Evolutionary conservation across 2,797 vertebrate species (phyloP).

Genomic region (Myotis findleyi): DNA sequence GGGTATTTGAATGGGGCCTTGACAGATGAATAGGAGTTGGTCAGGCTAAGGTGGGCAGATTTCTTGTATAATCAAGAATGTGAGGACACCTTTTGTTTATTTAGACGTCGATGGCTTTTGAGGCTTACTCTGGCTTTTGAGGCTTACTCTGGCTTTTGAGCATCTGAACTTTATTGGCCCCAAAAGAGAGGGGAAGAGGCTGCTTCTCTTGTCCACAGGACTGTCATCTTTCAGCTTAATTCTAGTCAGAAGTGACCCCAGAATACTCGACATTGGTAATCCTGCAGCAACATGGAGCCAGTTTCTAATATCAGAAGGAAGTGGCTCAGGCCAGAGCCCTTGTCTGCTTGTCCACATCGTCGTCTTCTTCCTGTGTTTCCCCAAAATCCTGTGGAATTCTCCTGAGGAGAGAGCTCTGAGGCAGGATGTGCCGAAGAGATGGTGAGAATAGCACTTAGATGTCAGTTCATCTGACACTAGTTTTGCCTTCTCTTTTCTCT

Average conservation of each 20-base stretch:
- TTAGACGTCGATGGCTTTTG: neutral
- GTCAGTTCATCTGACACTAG: neutral
- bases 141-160: neutral
- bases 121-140: neutral
- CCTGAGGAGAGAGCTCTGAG: neutral
- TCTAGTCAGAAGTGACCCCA: neutral
- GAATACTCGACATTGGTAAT: neutral
- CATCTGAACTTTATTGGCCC: neutral
- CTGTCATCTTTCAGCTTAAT: neutral
- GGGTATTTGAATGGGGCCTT: neutral
- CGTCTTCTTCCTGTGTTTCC: neutral
- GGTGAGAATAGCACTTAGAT: neutral
- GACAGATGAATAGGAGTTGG: neutral
- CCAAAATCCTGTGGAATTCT: neutral
- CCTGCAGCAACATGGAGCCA: neutral
- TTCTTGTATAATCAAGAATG: neutral
- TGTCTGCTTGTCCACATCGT: neutral
- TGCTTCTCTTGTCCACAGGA: neutral
- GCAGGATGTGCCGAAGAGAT: neutral
- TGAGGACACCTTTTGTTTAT: neutral
- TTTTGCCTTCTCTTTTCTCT: neutral
- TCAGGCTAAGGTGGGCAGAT: neutral
- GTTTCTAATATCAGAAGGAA: neutral
- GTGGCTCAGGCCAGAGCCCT: neutral
- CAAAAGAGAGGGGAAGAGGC: neutral